Evolutionary conservation across 2,113 vertebrate genomes (phyloP), one percentile per base, ranked within the genome.

Genomic region (Macquaria australasica): DNA sequence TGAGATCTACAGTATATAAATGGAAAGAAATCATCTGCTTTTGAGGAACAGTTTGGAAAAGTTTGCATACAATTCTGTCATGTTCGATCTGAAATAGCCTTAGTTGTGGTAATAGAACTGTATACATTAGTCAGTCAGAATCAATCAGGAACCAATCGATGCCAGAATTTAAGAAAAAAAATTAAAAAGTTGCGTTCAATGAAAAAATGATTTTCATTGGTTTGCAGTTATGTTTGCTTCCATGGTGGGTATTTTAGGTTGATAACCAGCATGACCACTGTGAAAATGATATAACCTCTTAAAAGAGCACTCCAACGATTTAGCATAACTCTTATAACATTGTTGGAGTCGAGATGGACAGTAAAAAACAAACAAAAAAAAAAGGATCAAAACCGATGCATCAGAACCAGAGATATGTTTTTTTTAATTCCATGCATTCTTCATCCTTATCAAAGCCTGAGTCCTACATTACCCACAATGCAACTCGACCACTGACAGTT

Each of bases 81-180:
- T 34, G 41, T 73, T 83, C 25, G 48, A 51, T 53, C 23, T 72
- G 15, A 74, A 48, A 50, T 15, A 39, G 39, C 50, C 21, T 78
- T 9, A n/a, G 10, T 71, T 21, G 8, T 18, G 2, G 37, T n/a
- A 37, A 3, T 34, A 31, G 11, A 73, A 21, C 6, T 81, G 58
- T 20, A 9, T 4, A 56, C n/a, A 39, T 20, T n/a, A 53, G n/a
- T 64, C 37, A 64, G 34, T 63, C 16, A 39, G n/a, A 25, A 15
- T 34, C 55, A 59, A 45, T 31, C 37, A 28, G 10, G 39, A 43
- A 81, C 11, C 28, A 23, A 37, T 58, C 9, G 5, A 31, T 64
- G 28, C 37, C 18, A 8, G n/a, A 25, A 62, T 60, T 68, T 15
- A 28, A 82, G 8, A 7, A 5, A n/a, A n/a, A 73, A 70, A 34